Evolutionary conservation across 1,140 invertebrate genomes (phyloP).

Genomic region (Agrypnia vestita): DNA sequence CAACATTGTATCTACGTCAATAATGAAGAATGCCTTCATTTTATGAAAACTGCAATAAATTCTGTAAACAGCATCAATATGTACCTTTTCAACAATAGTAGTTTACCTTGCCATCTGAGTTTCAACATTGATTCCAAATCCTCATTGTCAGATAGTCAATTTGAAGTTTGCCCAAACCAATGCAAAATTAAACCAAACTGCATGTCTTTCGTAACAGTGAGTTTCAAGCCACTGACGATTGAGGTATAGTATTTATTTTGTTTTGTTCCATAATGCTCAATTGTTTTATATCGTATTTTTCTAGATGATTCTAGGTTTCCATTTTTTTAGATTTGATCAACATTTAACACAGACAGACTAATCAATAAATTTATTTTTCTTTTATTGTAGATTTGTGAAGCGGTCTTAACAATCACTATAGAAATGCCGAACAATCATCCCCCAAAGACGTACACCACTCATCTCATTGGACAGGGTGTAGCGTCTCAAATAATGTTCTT

Average conservation of each 20-base stretch:
- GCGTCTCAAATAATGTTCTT: constrained; percentile 36
- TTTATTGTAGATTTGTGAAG: constrained; percentile 39
- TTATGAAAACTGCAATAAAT: constrained; percentile 19
- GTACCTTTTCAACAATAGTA: constrained; percentile 18
- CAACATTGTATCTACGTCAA: constrained; percentile 20
- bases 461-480: constrained; percentile 34
- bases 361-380: not conserved
- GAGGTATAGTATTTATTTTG: not conserved
- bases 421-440: constrained; percentile 9
- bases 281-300: too few species aligned
- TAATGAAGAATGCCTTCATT: constrained; percentile 26
- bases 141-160: not conserved
- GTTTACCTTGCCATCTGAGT: not conserved
- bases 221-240: constrained; percentile 3
- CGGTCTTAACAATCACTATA: constrained; percentile 22
- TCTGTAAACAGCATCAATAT: constrained; percentile 6
- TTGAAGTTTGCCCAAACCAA: not conserved
- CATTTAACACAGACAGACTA: not conserved
- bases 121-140: not conserved
- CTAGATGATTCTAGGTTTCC: too few species aligned
- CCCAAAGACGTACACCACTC: constrained; percentile 23
- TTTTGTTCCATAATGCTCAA: too few species aligned
- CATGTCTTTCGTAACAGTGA: not conserved
- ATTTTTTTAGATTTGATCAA: too few species aligned
- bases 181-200: constrained; percentile 12